Base-by-base conservation (phyloP, 2,113 vertebrate species). In the Elaphurus davidianus region DNA sequence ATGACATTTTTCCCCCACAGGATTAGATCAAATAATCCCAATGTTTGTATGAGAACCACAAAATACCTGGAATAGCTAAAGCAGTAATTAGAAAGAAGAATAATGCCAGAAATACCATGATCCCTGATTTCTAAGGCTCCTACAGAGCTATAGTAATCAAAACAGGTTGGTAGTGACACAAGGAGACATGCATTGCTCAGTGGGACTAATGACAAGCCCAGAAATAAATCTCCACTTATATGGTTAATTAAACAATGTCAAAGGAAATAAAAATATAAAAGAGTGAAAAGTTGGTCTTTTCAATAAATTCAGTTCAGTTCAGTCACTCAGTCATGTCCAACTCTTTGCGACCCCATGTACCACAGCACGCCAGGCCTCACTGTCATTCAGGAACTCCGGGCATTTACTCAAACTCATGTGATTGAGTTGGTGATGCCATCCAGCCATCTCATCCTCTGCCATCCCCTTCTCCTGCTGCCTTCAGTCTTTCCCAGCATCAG, bases 191-290 rank as follows among this genome's bases (percentile, higher is more conserved):
- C 25, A 28, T 28, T 45, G 43, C 11, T 47, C 43, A 9, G 7
- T 47, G 74, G 25, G 27, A 78, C 14, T 8, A 67, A 1, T 10
- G 17, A 33, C 0, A 0, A 67, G 64, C 33, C 8, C 33, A 78
- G 74, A 78, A 78, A 47, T 28, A 28, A 78, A 45, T 8, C 14
- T 45, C 25, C 3, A 47, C 1, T 45, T 78, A 47, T 47, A 78
- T 78, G 14, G 25, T 30, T 27, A 45, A 78, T 78, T 78, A 78
- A 45, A 27, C 25, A 45, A 47, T 78, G 40, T 8, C 43, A 78
- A 78, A 78, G 8, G 43, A 47, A 8, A 7, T 45, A 78, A 78
- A 78, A 78, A 28, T 28, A 71, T 36, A 21, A 36, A 71, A 71
- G 21, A n/a, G n/a, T 71, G 64, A 71, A 64, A 67, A 36, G 9